phyloP scores from a whole-genome alignment of 1,140 invertebrate species.

The Drosophila pachea region DNA sequence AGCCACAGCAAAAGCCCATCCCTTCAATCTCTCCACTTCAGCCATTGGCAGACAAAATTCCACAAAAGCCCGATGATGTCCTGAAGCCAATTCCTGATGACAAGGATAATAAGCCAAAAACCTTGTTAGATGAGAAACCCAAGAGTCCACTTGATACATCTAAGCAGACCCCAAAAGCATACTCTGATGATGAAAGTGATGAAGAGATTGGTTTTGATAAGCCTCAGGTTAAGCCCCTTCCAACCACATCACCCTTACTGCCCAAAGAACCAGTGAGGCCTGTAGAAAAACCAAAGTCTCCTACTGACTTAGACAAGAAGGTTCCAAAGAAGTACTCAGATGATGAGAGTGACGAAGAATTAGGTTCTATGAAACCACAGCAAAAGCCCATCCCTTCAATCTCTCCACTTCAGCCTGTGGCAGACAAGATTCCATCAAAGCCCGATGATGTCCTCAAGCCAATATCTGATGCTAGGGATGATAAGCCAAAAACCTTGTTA shows the following conservation, averaged over 20 bases:
- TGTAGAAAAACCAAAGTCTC: too few species aligned
- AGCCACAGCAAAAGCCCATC: conserved; percentile 5
- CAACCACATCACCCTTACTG: neutral
- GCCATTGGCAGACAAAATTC: neutral
- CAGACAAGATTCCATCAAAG: too few species aligned
- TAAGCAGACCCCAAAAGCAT: conserved; percentile 6
- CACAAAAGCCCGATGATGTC: conserved; percentile 9
- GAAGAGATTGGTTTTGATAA: conserved; percentile 9
- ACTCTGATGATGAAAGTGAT: conserved; percentile 18
- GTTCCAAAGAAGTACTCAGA: too few species aligned
- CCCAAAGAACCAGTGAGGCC: too few species aligned
- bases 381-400: too few species aligned
- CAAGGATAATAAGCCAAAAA: conserved; percentile 9
- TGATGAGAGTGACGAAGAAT: too few species aligned
- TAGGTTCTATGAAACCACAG: too few species aligned
- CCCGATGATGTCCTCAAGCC: too few species aligned
- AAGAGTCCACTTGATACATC: conserved; percentile 14
- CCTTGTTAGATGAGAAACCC: conserved; percentile 24
- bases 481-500: too few species aligned
- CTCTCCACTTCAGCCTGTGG: too few species aligned
- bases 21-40: neutral
- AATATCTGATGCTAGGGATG: too few species aligned
- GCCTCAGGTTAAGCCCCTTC: neutral
- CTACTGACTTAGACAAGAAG: too few species aligned
- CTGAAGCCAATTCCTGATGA: conserved; percentile 1